Percentiles rank a stretch among this genome's conserved stretches.
Conservation (phyloP, 2,113 vertebrate species). For the Tachysurus vachellii region DNA sequence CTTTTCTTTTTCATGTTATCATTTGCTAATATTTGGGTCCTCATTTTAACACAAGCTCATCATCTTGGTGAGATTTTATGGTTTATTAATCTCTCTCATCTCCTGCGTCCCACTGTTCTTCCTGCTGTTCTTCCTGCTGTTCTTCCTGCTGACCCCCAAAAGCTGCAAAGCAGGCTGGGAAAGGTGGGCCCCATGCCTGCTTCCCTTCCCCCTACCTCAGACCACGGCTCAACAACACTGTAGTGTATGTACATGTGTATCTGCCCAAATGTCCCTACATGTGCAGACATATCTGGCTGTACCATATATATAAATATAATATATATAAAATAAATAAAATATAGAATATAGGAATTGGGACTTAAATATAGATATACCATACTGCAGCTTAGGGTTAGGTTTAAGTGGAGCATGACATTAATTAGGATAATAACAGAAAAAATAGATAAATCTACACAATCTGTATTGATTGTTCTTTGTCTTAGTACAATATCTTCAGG, state of each 20-base stretch:
- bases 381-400: not conserved
- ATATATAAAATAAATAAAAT: too few species aligned
- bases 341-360: not conserved
- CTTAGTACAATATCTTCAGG: not conserved
- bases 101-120: slow-evolving; percentile 14
- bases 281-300: not conserved
- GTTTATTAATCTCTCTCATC: slow-evolving; percentile 38
- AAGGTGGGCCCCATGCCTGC: not conserved
- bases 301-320: too few species aligned
- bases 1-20: not conserved
- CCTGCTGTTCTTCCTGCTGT: slow-evolving; percentile 9
- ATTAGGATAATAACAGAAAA: not conserved
- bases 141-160: slow-evolving; percentile 18
- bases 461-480: not conserved
- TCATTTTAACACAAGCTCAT: slow-evolving; percentile 22
- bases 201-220: not conserved
- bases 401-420: not conserved
- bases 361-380: not conserved
- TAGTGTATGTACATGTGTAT: not conserved
- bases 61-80: slow-evolving; percentile 25
- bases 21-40: not conserved
- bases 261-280: not conserved
- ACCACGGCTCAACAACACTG: not conserved
- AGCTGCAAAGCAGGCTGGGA: slow-evolving; percentile 13
- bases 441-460: not conserved